Base-by-base conservation (phyloP, 2,888 invertebrate species). In the Myathropa florea region DNA sequence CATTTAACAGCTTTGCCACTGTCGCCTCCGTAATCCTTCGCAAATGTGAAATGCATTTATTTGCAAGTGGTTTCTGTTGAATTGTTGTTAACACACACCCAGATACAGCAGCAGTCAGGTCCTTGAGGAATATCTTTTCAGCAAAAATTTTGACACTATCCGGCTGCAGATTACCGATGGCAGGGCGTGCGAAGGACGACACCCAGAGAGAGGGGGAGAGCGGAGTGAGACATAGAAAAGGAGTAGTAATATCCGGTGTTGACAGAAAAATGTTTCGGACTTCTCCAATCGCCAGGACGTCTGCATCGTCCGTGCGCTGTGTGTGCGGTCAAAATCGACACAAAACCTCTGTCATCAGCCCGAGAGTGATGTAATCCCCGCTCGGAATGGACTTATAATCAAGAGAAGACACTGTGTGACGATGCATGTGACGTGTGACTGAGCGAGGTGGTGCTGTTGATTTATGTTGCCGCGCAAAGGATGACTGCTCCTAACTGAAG, bases 181-280 rank as follows among this genome's bases (percentile, higher is more conserved):
- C 21, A 28, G 14, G 36, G 7, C 9, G 55, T 10, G 18, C 10
- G 14, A n/a, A 59, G 10, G 12, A 14, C n/a, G 24, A 59, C 14
- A 7, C 1, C n/a, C n/a, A n/a, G n/a, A n/a, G n/a, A n/a, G n/a
- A n/a, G n/a, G n/a, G n/a, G n/a, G n/a, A n/a, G 36, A n/a, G 1
- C 10, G 10, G 9, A 4, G 53, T 18, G 21, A 57, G 9, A 24
- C 53, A 63, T 30, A 26, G 55, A 68, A 72, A 77, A 67, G 71
- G 53, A 71, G 46, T 60, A 60, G 82, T 71, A 81, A 82, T 85
- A 82, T 81, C 82, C 85, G 81, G 63, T 73, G 71, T 73, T 81
- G 81, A 81, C 85, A 81, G 77, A 77, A 77, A 84, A 81, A 77
- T 81, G 46, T 77, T 82, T 67, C 39, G 68, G 72, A 85, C 81